Base-by-base conservation (phyloP, 2,888 invertebrate genomes). In the Andrena dorsata region DNA sequence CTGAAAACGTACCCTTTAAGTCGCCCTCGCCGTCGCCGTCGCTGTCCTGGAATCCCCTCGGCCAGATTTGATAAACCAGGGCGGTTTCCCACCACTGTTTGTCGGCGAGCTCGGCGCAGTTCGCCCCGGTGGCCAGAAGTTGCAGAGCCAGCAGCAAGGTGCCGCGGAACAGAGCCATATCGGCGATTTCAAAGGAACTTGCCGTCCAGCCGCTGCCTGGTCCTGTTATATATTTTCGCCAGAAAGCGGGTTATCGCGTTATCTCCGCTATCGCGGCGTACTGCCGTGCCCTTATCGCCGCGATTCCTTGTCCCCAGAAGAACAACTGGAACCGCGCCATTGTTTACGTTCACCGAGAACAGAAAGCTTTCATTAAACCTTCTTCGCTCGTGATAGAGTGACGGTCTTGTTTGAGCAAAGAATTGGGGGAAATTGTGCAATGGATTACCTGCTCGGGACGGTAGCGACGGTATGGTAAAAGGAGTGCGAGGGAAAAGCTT, bases 21-120 rank as follows among this genome's bases (percentile, higher is more conserved):
- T 92, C 92, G 1, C 92, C 92, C 47, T 88, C 84, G 3, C 92
- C 92, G 35, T 92, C 88, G 0, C 88, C 92, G 53, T 92, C 76
- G 72, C 90, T 92, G 41, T 92, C 92, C 69, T 90, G 92, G 68
- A 91, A 92, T 41, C 90, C 87, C 69, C 88, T 86, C 13, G 90
- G 90, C 91, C 88, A 90, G 35, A 92, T 89, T 68, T 92, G 89
- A 82, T 92, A 92, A 23, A 92, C 89, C 61, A 91, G 74, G 1
- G 90, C 86, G 32, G 86, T 89, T 75, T 91, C 84, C 89, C 92
- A 90, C 92, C 92, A 92, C 82, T 92, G 86, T 58, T 69, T 88
- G 26, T 51, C 20, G 2, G 3, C 3, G 23, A 61, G 2, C 4
- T 76, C 13, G 6, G 26, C n/a, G 28, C 51, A 61, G 3, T 71